A percentile compares a stretch with the other conserved stretches of the same genome.
These are phyloP conservation scores for Danio jaintianensis DNA, from an alignment of 2,797 vertebrate genomes.

Conservation along the genomic window DNA sequence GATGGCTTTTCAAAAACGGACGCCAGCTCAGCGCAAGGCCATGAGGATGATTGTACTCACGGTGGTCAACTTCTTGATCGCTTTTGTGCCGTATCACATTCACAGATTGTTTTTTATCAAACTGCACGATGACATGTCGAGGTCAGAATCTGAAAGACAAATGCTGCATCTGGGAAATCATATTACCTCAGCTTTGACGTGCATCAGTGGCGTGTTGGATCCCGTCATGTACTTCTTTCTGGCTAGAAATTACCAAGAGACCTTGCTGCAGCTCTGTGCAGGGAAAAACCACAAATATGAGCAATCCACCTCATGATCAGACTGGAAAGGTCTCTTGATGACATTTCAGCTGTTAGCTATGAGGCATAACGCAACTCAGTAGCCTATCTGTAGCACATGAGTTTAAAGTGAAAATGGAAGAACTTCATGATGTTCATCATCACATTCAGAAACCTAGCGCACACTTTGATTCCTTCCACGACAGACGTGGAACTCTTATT, in stretches of 20 bases:
- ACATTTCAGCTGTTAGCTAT: neutral
- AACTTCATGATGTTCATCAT: neutral
- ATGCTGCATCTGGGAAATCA: conserved; percentile 68
- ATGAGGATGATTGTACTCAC: conserved; percentile 74
- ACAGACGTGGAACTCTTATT: neutral
- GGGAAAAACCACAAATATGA: conserved; percentile 52
- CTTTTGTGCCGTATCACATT: conserved; percentile 79
- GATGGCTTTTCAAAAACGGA: conserved; percentile 59
- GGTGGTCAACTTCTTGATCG: conserved; percentile 74
- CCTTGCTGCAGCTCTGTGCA: conserved; percentile 67
- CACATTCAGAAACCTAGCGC: neutral
- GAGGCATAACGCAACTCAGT: neutral
- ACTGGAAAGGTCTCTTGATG: neutral
- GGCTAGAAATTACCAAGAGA: conserved; percentile 67
- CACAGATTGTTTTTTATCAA: conserved; percentile 74
- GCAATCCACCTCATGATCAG: conserved; percentile 31
- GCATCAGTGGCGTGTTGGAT: conserved; percentile 75
- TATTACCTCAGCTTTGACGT: conserved; percentile 78
- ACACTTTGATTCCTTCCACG: neutral
- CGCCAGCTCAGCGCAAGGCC: conserved; percentile 68
- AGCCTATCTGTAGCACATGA: neutral
- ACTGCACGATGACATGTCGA: conserved; percentile 5
- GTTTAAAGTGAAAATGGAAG: neutral
- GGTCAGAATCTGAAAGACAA: neutral
- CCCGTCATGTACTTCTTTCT: conserved; percentile 81